These are phyloP conservation scores for Bettongia penicillata DNA, from an alignment of 2,113 vertebrate genomes.

Conservation along the genomic window DNA sequence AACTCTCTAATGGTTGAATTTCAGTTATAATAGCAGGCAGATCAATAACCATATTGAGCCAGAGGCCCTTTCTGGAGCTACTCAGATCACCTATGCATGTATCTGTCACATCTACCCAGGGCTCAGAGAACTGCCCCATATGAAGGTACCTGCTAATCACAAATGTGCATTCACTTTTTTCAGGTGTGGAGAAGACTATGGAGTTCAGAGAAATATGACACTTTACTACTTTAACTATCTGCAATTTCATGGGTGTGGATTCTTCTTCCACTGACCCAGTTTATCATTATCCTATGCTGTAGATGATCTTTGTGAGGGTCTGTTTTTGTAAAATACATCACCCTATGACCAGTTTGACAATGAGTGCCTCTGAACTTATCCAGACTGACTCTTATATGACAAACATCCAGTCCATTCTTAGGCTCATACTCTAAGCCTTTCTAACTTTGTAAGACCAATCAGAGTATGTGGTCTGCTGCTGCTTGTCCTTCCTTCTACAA, in stretches of 20 bases:
- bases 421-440: neutral
- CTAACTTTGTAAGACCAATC: neutral
- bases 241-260: neutral
- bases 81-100: neutral
- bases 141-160: neutral
- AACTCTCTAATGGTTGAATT: neutral
- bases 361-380: neutral
- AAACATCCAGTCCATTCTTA: neutral
- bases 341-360: neutral
- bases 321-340: neutral
- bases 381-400: neutral
- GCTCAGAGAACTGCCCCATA: neutral
- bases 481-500: too few relatives aligned
- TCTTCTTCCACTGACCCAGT: neutral
- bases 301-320: neutral
- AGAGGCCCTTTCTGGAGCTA: neutral
- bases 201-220: neutral
- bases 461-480: neutral
- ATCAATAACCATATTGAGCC: neutral
- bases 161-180: neutral
- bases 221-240: neutral
- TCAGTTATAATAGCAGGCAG: neutral
- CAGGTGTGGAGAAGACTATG: neutral
- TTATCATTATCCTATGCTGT: neutral
- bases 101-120: neutral